These are phyloP conservation scores for Mimachlamys varia DNA, from an alignment of 2,888 invertebrate genomes.

Conservation along the genomic window DNA sequence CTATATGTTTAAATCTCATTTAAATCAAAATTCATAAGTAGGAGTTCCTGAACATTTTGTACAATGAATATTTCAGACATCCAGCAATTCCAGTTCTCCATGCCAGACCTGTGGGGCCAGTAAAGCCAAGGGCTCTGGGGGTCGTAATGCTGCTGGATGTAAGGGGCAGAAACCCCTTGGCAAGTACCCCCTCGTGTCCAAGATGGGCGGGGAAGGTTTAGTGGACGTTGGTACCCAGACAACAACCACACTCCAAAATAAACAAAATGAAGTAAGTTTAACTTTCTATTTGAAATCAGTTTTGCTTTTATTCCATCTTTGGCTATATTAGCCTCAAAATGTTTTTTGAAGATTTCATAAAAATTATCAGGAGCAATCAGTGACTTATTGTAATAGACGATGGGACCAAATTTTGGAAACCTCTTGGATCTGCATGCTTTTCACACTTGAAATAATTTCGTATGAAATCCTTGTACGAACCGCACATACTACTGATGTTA, in stretches of 20 bases:
- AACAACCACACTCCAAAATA: conserved; percentile 20
- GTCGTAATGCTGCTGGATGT: conserved; percentile 37
- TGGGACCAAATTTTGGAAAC: too few relatives aligned
- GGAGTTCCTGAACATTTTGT: neutral
- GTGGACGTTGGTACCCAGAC: conserved; percentile 52
- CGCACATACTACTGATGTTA: too few relatives aligned
- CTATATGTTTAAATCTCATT: too few relatives aligned
- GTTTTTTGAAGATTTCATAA: too few relatives aligned
- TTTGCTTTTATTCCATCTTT: too few relatives aligned
- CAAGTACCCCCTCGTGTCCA: conserved; percentile 47
- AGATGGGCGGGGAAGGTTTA: conserved; percentile 44
- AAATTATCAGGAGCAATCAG: too few relatives aligned
- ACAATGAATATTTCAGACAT: conserved; percentile 51
- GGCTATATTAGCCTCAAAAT: too few relatives aligned
- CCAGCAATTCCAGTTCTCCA: conserved; percentile 53
- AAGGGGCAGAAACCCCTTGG: conserved; percentile 47
- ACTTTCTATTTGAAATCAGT: neutral
- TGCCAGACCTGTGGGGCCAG: conserved; percentile 65
- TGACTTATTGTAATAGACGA: too few relatives aligned
- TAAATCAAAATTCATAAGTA: too few relatives aligned
- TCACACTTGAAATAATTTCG: too few relatives aligned
- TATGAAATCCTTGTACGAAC: too few relatives aligned
- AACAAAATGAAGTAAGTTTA: conserved; percentile 35
- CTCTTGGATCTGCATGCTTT: too few relatives aligned
- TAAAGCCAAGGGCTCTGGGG: conserved; percentile 50